Evolutionary conservation across 2,888 invertebrate genomes (phyloP).

Genomic region (Morinoia aosen): DNA sequence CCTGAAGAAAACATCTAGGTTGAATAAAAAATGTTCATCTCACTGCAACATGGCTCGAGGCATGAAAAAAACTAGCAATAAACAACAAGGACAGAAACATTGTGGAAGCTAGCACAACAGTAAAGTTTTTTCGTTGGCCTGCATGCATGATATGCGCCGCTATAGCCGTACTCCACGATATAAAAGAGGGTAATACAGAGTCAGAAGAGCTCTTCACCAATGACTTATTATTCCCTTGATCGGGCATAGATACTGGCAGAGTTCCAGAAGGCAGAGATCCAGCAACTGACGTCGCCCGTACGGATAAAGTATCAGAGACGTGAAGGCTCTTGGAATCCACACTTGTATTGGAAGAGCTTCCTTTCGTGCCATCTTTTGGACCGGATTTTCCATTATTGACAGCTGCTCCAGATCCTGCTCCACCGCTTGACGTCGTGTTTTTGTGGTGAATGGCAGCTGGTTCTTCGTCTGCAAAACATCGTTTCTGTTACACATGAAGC

Average conservation of each 20-base stretch:
- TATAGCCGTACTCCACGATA: neutral
- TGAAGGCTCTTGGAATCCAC: neutral
- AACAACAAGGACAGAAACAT: neutral
- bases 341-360: conserved; percentile 5
- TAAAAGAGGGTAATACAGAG: conserved; percentile 17
- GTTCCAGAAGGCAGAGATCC: conserved; percentile 27
- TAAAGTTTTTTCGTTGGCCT: neutral
- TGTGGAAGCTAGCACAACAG: neutral
- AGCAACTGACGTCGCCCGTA: neutral
- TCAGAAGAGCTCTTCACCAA: neutral
- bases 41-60: neutral
- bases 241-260: neutral
- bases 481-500: neutral
- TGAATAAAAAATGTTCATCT: conserved; percentile 9
- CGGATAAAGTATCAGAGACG: conserved; percentile 15
- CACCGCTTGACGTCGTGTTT: conserved; percentile 58
- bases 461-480: conserved; percentile 60
- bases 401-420: neutral
- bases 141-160: neutral
- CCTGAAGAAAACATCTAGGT: neutral
- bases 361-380: neutral
- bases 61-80: neutral
- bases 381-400: conserved; percentile 21
- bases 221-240: conserved; percentile 13
- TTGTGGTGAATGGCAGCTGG: conserved; percentile 67